Conservation (phyloP, 2,888 invertebrate genomes). For the Chromoteleia sp. region DNA sequence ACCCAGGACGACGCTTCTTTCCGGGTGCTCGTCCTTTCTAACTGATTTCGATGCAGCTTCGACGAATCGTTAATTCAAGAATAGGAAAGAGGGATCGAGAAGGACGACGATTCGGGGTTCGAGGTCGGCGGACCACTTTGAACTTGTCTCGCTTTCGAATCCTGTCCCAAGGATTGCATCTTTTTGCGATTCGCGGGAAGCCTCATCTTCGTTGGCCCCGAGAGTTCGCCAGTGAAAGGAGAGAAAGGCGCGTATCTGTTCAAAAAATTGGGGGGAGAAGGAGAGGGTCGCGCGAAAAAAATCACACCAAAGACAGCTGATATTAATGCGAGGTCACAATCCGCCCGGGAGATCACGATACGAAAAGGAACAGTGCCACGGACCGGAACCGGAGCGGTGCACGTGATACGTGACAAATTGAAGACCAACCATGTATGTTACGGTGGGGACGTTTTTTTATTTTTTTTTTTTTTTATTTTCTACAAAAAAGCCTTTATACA, state of each 20-base stretch:
- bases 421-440: constrained; percentile 68
- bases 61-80: background rate
- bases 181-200: constrained; percentile 64
- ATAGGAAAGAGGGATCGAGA: background rate
- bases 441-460: constrained; percentile 84
- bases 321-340: constrained; percentile 55
- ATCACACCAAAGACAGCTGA: constrained; percentile 22
- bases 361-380: constrained; percentile 65
- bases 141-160: constrained; percentile 66
- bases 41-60: constrained; percentile 6
- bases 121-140: constrained; percentile 60
- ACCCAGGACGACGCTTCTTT: constrained; percentile 27
- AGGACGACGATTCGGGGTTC: constrained; percentile 55
- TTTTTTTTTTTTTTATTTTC: constrained; percentile 79
- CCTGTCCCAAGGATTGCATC: constrained; percentile 55
- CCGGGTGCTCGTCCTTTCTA: constrained; percentile 44
- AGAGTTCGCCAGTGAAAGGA: constrained; percentile 80
- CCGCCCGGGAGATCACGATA: constrained; percentile 31
- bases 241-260: constrained; percentile 80
- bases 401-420: constrained; percentile 25
- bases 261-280: constrained; percentile 62
- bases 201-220: constrained; percentile 62
- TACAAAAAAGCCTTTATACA: constrained; percentile 85
- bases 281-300: constrained; percentile 40
- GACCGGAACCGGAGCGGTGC: background rate